These are phyloP conservation scores for Sphaerolaimus hirsutus DNA, from an alignment of 2,888 invertebrate genomes.

Conservation along the genomic window DNA sequence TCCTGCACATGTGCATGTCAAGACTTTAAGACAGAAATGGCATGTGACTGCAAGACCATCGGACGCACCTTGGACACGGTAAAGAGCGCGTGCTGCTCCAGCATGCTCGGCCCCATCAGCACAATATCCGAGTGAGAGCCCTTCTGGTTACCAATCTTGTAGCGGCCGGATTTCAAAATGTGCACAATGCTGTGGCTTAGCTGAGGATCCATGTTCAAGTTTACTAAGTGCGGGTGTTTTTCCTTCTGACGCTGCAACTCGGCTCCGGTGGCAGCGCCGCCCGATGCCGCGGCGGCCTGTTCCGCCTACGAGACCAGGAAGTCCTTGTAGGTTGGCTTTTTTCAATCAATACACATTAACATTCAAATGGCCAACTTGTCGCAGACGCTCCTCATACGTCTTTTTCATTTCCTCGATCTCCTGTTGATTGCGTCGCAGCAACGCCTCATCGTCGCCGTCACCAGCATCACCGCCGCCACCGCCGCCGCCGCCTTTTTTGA, in stretches of 20 bases:
- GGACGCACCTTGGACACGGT: background rate
- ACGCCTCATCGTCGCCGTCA: background rate
- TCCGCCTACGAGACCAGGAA: too few relatives aligned
- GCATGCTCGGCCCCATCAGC: conserved; percentile 28
- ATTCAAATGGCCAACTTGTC: background rate
- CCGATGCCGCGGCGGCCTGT: background rate
- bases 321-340: too few relatives aligned
- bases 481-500: conserved; percentile 2
- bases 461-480: background rate
- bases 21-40: too few relatives aligned
- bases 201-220: conserved; percentile 33
- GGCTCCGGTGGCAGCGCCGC: conserved; percentile 7
- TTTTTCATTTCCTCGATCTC: conserved; percentile 30
- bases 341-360: too few relatives aligned
- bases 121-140: conserved; percentile 25
- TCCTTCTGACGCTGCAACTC: conserved; percentile 24
- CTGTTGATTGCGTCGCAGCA: conserved; percentile 26
- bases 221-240: conserved; percentile 30
- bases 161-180: conserved; percentile 26
- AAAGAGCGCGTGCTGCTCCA: conserved; percentile 3
- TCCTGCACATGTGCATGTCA: too few relatives aligned
- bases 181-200: conserved; percentile 30
- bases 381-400: conserved; percentile 25
- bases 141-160: conserved; percentile 26
- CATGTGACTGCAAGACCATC: too few relatives aligned